Evolutionary conservation across 1,140 invertebrate species (phyloP), one percentile per base, ranked within the genome.

Genomic region (Pogonomyrmex barbatus): DNA sequence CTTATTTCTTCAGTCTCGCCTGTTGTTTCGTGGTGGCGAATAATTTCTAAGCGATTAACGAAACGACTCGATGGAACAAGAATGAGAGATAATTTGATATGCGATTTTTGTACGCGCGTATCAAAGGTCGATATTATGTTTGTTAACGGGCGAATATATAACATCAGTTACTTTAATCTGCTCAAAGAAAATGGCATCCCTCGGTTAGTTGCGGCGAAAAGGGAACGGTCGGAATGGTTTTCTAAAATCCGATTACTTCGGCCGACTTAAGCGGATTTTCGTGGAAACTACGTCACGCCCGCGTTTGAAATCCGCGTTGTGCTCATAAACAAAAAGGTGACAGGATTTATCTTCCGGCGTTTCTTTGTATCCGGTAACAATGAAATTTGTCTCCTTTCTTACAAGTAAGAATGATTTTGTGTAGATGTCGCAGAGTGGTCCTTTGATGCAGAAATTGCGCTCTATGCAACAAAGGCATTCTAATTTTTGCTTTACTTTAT

Each of bases 221-320:
- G 60, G 73, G 42, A 82, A 73, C 36, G 47, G 52, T 65, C 45
- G 71, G 78, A 83, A 86, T 65, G 76, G 63, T 60, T 77, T 83
- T 82, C 89, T 77, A 50, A 85, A 90, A 92, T 89, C 90, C 91
- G 91, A 91, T 91, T 91, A 91, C 78, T 78, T 62, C 47, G 71
- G 70, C 67, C 75, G 83, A 85, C 89, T 91, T 91, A 89, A 90
- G 90, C 83, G 89, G 91, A 91, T 91, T 91, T 79, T 62, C 42
- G 68, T 52, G 47, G 24, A 90, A 87, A 90, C 85, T 89, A 77
- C 71, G 63, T 77, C 77, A 50, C 62, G 76, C 10, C 33, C 33
- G 71, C 36, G 78, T 75, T 63, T 89, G 63, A 70, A 87, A 89
- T 89, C 89, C 84, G 24, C 24, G 33, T 78, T 67, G 79, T 79